Percentiles rank a stretch among this genome's conserved stretches.
Conservation (phyloP, 2,113 vertebrate genomes). For the Silurus meridionalis region DNA sequence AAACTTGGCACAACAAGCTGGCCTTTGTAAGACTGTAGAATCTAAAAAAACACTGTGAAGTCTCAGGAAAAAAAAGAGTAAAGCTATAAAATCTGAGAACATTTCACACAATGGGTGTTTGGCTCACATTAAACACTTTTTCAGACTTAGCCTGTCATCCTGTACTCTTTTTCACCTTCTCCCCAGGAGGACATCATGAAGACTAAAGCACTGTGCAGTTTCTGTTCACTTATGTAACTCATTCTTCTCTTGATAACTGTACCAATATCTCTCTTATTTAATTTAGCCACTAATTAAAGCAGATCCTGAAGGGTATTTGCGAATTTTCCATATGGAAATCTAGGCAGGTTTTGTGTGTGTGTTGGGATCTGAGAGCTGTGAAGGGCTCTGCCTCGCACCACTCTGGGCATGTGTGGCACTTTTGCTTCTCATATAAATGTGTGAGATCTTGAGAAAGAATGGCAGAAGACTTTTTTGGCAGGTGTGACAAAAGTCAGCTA, state of each 20-base stretch:
- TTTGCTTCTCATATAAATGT: slow-evolving; percentile 59
- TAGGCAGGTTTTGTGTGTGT: slow-evolving; percentile 50
- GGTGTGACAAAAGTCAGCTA: slow-evolving; percentile 75
- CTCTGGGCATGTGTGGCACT: slow-evolving; percentile 72
- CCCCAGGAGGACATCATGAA: slow-evolving; percentile 37
- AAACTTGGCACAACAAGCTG: slow-evolving; percentile 9
- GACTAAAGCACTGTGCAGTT: slow-evolving; percentile 64
- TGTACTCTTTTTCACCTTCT: slow-evolving; percentile 41
- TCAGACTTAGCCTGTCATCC: slow-evolving; percentile 37
- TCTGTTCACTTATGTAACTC: slow-evolving; percentile 65
- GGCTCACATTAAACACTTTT: slow-evolving; percentile 35
- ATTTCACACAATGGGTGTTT: slow-evolving; percentile 43
- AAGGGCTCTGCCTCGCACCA: slow-evolving; percentile 66
- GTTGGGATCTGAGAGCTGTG: slow-evolving; percentile 31
- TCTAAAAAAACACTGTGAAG: not conserved
- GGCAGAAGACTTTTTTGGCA: slow-evolving; percentile 71
- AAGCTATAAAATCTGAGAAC: slow-evolving; percentile 45
- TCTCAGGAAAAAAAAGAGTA: slow-evolving; percentile 4
- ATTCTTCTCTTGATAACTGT: slow-evolving; percentile 56
- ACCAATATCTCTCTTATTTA: slow-evolving; percentile 52
- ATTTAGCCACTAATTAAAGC: slow-evolving; percentile 76
- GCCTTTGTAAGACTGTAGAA: not conserved
- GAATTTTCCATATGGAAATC: slow-evolving; percentile 82
- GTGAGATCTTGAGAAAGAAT: slow-evolving; percentile 58
- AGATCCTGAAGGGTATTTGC: slow-evolving; percentile 77